A percentile compares a stretch with the other conserved stretches of the same genome.
Conservation (phyloP, 2,888 invertebrate species). For the Chaitophorus viminalis region DNA sequence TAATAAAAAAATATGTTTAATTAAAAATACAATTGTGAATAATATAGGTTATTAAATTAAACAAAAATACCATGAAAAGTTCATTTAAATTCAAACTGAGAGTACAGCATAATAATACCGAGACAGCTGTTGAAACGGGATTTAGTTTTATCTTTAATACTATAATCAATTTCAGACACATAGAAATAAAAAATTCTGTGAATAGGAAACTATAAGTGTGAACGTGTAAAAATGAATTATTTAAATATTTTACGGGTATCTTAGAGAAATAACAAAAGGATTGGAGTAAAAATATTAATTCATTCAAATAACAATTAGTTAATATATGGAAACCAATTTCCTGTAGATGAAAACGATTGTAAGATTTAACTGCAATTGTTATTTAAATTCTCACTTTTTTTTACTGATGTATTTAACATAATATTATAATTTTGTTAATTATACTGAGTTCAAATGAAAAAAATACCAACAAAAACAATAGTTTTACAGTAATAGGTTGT, state of each 20-base stretch:
- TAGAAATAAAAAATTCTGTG: background rate
- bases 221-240: background rate
- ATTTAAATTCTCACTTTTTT: background rate
- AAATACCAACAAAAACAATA: background rate
- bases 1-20: background rate
- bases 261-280: too few relatives aligned
- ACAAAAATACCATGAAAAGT: background rate
- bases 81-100: background rate
- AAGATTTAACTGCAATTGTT: background rate
- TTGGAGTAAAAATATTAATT: background rate
- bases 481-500: background rate
- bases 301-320: background rate
- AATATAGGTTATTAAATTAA: background rate
- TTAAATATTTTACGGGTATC: too few relatives aligned
- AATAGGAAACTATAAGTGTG: background rate
- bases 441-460: background rate
- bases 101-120: background rate
- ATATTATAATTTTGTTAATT: background rate
- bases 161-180: background rate
- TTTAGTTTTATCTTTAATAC: too few relatives aligned
- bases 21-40: background rate
- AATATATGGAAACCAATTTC: background rate
- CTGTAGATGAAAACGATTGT: background rate
- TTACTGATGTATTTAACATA: background rate
- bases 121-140: too few relatives aligned